phyloP scores from a whole-genome alignment of 2,888 invertebrate genomes.

The Microctonus aethiopoides region DNA sequence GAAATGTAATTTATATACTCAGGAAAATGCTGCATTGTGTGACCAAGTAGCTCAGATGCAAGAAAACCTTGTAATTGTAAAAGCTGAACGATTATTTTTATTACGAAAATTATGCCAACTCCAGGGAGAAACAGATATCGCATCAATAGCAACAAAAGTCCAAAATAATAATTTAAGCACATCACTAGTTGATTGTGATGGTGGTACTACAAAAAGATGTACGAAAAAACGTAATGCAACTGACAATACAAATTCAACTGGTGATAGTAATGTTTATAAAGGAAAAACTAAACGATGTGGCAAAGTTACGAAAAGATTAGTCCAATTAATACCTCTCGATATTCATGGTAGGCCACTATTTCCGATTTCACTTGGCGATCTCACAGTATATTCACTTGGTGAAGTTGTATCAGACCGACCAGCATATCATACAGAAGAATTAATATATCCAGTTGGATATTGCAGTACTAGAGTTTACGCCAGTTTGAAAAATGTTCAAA shows the following conservation, averaged over 20 bases:
- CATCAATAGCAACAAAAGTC: conserved; percentile 48
- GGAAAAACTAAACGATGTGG: conserved; percentile 57
- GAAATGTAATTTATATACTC: conserved; percentile 35
- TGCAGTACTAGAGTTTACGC: conserved; percentile 82
- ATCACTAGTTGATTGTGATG: conserved; percentile 49
- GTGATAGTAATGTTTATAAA: conserved; percentile 49
- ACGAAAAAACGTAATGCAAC: conserved; percentile 55
- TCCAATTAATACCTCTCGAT: conserved; percentile 76
- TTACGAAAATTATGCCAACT: conserved; percentile 80
- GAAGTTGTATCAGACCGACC: conserved; percentile 77
- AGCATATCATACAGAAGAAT: conserved; percentile 77
- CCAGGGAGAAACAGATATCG: conserved; percentile 61
- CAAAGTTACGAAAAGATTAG: conserved; percentile 65
- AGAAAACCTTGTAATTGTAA: conserved; percentile 81
- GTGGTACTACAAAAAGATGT: conserved; percentile 55
- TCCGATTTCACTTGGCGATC: conserved; percentile 77
- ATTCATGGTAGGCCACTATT: conserved; percentile 77
- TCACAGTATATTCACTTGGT: conserved; percentile 80
- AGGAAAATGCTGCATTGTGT: conserved; percentile 88
- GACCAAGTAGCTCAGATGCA: conserved; percentile 90
- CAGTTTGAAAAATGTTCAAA: conserved; percentile 76
- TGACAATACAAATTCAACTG: conserved; percentile 45
- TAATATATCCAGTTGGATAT: conserved; percentile 82
- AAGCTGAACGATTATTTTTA: conserved; percentile 86
- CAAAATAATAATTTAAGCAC: conserved; percentile 53